Conservation (phyloP, 2,113 vertebrate species). For the Orthonyx spaldingii region DNA sequence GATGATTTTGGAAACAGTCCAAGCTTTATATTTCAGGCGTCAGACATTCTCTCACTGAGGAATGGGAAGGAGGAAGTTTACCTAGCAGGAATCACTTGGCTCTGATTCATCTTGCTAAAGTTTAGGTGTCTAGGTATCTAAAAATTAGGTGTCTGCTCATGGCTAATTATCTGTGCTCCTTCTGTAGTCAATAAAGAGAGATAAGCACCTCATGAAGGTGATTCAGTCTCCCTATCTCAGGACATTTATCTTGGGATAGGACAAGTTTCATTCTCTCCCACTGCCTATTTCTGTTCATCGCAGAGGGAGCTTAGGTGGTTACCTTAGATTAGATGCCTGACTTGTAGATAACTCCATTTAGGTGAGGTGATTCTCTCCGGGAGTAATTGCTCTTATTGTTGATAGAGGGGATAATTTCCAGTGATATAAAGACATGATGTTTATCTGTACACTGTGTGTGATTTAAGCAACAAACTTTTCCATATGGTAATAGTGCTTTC, state of each 20-base stretch:
- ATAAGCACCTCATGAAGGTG: background rate
- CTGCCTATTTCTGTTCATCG: background rate
- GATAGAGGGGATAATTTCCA: background rate
- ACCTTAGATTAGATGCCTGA: slow-evolving; percentile 19
- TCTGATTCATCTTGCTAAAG: slow-evolving; percentile 12
- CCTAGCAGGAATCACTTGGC: background rate
- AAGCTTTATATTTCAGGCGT: background rate
- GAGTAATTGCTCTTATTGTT: slow-evolving; percentile 20
- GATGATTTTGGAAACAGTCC: background rate
- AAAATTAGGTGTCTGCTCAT: slow-evolving; percentile 35
- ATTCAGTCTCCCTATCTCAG: slow-evolving; percentile 18
- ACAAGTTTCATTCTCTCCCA: background rate
- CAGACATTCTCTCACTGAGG: background rate
- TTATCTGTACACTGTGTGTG: background rate
- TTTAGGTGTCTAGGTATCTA: slow-evolving; percentile 3
- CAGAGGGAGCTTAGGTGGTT: background rate
- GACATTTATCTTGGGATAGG: slow-evolving; percentile 1
- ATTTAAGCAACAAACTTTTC: background rate
- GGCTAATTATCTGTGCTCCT: slow-evolving; percentile 13
- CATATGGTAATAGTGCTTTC: background rate
- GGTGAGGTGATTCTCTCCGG: background rate
- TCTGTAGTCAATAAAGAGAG: slow-evolving; percentile 1
- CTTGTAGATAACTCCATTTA: slow-evolving; percentile 7
- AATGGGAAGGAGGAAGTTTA: slow-evolving; percentile 16
- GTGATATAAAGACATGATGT: background rate